phyloP scores from a whole-genome alignment of 2,113 vertebrate genomes.

The Campylomormyrus tamandua region DNA sequence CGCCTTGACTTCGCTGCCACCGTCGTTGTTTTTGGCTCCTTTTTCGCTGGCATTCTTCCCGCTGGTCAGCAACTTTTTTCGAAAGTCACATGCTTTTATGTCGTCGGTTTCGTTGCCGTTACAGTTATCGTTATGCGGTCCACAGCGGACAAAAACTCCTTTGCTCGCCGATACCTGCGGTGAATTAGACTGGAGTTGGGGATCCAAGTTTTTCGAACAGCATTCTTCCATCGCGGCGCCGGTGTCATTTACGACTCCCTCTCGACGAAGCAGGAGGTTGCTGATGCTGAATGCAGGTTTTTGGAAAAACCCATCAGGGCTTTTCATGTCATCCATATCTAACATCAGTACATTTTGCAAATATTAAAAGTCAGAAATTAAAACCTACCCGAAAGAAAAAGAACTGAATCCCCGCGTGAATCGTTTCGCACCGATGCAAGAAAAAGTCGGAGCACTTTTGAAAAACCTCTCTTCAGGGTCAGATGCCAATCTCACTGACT shows the following conservation, averaged over 20 bases:
- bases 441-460: slow-evolving; percentile 35
- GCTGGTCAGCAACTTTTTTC: background rate
- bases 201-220: background rate
- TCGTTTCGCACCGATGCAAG: background rate
- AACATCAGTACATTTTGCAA: background rate
- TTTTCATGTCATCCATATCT: slow-evolving; percentile 49
- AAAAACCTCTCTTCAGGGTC: slow-evolving; percentile 2
- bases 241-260: slow-evolving; percentile 36
- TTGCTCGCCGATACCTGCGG: slow-evolving; percentile 17
- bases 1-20: slow-evolving; percentile 22
- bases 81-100: background rate
- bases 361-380: background rate
- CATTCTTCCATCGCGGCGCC: slow-evolving; percentile 8
- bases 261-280: slow-evolving; percentile 56
- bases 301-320: slow-evolving; percentile 42
- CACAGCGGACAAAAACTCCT: slow-evolving; percentile 14
- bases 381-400: background rate
- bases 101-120: slow-evolving; percentile 13
- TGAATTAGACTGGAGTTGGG: slow-evolving; percentile 25
- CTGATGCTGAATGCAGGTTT: slow-evolving; percentile 67
- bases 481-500: slow-evolving; percentile 49
- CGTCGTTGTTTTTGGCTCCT: slow-evolving; percentile 18
- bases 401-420: background rate
- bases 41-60: slow-evolving; percentile 18
- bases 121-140: slow-evolving; percentile 14